Conservation (phyloP, 2,113 vertebrate genomes). For the Mugil cephalus region DNA sequence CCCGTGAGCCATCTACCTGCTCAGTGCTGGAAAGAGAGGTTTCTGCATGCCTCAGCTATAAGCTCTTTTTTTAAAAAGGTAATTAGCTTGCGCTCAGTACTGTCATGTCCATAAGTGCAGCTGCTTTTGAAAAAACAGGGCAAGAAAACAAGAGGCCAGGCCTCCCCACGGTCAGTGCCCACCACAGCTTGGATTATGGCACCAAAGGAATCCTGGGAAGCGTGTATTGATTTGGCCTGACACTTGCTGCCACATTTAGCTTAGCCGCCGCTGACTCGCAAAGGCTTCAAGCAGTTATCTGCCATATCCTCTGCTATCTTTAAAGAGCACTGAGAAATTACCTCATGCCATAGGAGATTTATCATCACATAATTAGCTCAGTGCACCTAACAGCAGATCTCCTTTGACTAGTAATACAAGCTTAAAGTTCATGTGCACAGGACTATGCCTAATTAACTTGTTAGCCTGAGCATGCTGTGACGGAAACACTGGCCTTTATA, state of each 20-base stretch:
- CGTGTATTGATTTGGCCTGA: conserved; percentile 93
- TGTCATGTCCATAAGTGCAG: conserved; percentile 86
- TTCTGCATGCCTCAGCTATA: conserved; percentile 21
- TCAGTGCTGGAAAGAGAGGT: conserved; percentile 14
- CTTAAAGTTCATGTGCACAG: conserved; percentile 90
- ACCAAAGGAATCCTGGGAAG: conserved; percentile 90
- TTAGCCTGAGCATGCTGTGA: conserved; percentile 68
- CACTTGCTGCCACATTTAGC: conserved; percentile 92
- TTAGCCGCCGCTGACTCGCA: conserved; percentile 86
- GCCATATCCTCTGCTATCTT: conserved; percentile 90
- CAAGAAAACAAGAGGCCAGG: conserved; percentile 85
- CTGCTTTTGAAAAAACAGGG: conserved; percentile 86
- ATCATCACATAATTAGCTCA: conserved; percentile 89
- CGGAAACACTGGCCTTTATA: conserved; percentile 58
- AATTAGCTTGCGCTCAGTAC: conserved; percentile 87
- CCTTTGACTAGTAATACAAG: conserved; percentile 86
- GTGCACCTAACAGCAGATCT: conserved; percentile 86
- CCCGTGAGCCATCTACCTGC: conserved; percentile 8
- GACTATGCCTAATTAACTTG: conserved; percentile 87
- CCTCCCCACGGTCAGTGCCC: conserved; percentile 88
- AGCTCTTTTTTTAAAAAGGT: conserved; percentile 73
- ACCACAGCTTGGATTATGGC: conserved; percentile 87
- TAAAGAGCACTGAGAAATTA: conserved; percentile 89
- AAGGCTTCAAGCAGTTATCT: conserved; percentile 90
- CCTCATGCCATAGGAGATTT: conserved; percentile 86